Conservation (phyloP, 1,140 invertebrate species). For the Drosophila murphyi region DNA sequence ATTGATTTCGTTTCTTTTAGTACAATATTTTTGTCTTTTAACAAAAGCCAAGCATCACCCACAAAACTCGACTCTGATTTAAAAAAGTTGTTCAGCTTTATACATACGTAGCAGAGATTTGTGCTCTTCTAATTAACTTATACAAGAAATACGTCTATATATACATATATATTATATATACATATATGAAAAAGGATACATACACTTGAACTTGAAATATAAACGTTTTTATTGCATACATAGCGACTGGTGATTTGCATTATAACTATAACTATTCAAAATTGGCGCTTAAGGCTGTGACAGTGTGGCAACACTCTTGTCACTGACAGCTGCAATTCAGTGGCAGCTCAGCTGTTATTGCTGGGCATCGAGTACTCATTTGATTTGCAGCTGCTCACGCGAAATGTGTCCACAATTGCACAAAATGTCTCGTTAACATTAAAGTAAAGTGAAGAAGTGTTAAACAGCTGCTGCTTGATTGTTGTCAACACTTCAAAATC, state of each 20-base stretch:
- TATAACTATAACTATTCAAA: slow-evolving; percentile 5
- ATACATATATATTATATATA: slow-evolving; percentile 41
- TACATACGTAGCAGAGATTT: slow-evolving; percentile 51
- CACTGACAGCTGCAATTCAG: not conserved
- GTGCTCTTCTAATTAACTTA: slow-evolving; percentile 59
- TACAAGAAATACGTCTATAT: slow-evolving; percentile 40
- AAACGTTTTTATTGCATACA: slow-evolving; percentile 76
- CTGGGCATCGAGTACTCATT: slow-evolving; percentile 7
- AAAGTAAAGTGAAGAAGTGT: too few relatives aligned
- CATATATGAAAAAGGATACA: slow-evolving; percentile 49
- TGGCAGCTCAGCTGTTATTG: slow-evolving; percentile 12
- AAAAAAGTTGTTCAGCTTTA: slow-evolving; percentile 32
- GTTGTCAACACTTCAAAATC: not conserved
- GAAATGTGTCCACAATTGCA: not conserved
- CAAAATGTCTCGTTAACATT: not conserved
- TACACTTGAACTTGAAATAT: slow-evolving; percentile 74
- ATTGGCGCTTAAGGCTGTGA: not conserved
- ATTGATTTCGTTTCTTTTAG: not conserved
- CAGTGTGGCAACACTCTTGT: slow-evolving; percentile 13
- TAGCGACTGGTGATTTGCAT: not conserved
- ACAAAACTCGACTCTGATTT: slow-evolving; percentile 29
- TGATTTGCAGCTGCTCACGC: not conserved
- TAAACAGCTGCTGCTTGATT: not conserved
- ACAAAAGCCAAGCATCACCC: slow-evolving; percentile 31
- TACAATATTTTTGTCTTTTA: slow-evolving; percentile 37